Conservation (phyloP, 2,888 invertebrate genomes). For the Phyllotreta striolata region DNA sequence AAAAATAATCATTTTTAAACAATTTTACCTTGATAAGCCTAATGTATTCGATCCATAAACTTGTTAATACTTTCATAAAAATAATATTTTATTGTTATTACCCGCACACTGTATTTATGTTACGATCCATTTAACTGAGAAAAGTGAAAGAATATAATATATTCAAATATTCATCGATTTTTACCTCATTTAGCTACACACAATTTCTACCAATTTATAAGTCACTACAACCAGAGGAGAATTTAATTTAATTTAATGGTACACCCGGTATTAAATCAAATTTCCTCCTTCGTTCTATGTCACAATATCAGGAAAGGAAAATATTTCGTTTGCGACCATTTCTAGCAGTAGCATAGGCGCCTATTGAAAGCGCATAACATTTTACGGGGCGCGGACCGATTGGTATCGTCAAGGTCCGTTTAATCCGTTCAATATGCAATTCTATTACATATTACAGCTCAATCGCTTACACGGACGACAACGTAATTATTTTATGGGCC, state of each 20-base stretch:
- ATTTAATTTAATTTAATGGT: not conserved
- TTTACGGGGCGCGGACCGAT: slow-evolving; percentile 20
- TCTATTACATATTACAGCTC: too few species aligned
- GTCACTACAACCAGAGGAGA: not conserved
- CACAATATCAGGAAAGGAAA: too few species aligned
- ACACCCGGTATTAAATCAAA: not conserved
- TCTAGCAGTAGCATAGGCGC: slow-evolving; percentile 51
- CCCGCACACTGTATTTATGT: too few species aligned
- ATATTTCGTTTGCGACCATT: not conserved
- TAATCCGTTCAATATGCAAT: slow-evolving; percentile 24
- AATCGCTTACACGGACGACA: too few species aligned
- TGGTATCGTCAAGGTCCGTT: slow-evolving; percentile 23
- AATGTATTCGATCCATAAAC: too few species aligned
- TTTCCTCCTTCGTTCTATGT: not conserved
- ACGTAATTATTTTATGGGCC: too few species aligned
- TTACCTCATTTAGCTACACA: not conserved
- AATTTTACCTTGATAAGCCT: too few species aligned
- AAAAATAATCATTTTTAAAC: too few species aligned
- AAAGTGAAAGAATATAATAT: slow-evolving; percentile 5
- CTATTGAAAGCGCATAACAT: slow-evolving; percentile 39
- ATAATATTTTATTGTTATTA: too few species aligned
- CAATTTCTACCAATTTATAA: not conserved
- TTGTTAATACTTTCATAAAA: too few species aligned
- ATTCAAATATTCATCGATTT: not conserved
- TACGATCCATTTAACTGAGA: too few species aligned